Conservation (phyloP, 2,113 vertebrate species). For the Psittacula cyanocephala region DNA sequence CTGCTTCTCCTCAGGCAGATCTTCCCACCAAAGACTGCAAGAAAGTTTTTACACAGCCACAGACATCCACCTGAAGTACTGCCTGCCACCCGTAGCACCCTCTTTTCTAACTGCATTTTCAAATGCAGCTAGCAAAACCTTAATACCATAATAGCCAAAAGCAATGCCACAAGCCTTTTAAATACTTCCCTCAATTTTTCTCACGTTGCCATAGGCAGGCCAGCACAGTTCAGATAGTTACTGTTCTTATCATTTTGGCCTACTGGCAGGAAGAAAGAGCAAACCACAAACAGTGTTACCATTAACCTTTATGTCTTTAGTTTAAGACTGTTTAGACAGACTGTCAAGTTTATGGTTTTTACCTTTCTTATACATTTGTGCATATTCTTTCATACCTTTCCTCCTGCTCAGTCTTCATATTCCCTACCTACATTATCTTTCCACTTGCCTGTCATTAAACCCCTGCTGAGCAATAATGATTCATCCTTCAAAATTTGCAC, state of each 20-base stretch:
- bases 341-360: not conserved
- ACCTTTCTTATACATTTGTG: not conserved
- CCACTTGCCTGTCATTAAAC: slow-evolving; percentile 36
- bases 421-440: slow-evolving; percentile 10
- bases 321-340: not conserved
- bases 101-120: not conserved
- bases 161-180: not conserved
- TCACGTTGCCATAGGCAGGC: not conserved
- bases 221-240: not conserved
- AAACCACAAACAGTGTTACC: slow-evolving; percentile 9
- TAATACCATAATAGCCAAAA: not conserved
- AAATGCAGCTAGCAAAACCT: not conserved
- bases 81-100: rapidly evolving
- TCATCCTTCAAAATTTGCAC: slow-evolving; percentile 43
- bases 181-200: not conserved
- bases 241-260: not conserved
- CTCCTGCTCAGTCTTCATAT: not conserved
- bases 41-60: not conserved
- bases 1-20: not conserved
- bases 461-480: slow-evolving; percentile 42
- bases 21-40: not conserved
- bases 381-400: not conserved
- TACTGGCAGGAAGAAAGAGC: not conserved
- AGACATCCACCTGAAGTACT: not conserved
- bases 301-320: not conserved